These are phyloP conservation scores for Oenanthe oenanthe DNA, from an alignment of 2,113 vertebrate genomes.

Conservation along the genomic window DNA sequence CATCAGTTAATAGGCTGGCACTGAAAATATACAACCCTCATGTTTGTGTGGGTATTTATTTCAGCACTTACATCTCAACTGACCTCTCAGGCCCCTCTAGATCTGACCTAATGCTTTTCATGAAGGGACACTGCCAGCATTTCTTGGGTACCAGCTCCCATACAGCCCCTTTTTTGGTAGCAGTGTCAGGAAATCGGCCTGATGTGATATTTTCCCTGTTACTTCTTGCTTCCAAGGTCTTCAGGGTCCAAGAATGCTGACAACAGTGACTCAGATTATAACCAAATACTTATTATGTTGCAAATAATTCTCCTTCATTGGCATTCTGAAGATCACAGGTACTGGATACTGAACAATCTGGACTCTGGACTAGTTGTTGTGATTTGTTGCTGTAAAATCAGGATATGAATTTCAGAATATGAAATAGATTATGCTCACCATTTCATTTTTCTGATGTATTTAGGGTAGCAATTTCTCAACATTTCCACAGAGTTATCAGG, in stretches of 20 bases:
- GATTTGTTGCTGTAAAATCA: neutral
- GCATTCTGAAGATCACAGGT: neutral
- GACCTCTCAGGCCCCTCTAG: neutral
- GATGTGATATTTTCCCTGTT: neutral
- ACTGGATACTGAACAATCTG: neutral
- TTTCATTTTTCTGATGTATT: neutral
- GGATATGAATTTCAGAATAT: neutral
- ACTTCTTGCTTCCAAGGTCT: neutral
- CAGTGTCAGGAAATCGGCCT: neutral
- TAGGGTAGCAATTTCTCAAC: neutral
- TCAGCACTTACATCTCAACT: neutral
- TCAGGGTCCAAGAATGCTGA: neutral
- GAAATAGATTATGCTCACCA: neutral
- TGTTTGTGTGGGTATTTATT: neutral
- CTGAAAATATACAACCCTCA: neutral
- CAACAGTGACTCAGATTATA: neutral
- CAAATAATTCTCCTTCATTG: neutral
- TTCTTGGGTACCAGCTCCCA: neutral
- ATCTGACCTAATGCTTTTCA: neutral
- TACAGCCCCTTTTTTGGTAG: rapidly evolving
- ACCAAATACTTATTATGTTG: neutral
- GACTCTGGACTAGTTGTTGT: neutral
- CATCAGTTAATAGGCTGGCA: neutral
- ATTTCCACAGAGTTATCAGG: neutral
- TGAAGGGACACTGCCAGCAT: neutral